A percentile compares a stretch with the other conserved stretches of the same genome.
Conservation (phyloP, 2,797 vertebrate genomes). For the Phalloptychus januarius region DNA sequence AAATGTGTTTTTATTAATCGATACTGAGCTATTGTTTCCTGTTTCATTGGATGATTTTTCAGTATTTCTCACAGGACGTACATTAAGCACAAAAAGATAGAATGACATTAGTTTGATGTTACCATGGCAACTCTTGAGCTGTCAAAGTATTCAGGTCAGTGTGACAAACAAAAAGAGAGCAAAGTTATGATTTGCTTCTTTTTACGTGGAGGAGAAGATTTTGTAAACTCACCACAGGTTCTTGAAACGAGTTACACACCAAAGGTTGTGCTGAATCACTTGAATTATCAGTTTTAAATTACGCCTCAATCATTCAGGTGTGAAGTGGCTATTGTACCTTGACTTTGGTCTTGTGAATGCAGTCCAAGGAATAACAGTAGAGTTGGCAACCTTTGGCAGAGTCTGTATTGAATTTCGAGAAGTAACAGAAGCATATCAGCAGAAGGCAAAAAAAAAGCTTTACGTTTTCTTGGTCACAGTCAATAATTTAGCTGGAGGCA, state of each 20-base stretch:
- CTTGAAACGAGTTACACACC: conserved; percentile 9
- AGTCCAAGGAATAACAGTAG: conserved; percentile 11
- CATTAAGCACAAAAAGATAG: not conserved
- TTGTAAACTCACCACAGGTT: conserved; percentile 23
- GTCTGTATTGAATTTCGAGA: conserved; percentile 33
- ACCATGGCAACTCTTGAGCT: conserved; percentile 9
- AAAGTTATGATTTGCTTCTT: conserved; percentile 7
- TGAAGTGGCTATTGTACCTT: conserved; percentile 11
- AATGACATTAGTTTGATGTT: not conserved
- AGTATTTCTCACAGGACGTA: not conserved
- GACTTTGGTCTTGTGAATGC: conserved; percentile 13
- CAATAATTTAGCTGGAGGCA: not conserved
- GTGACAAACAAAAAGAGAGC: conserved; percentile 11
- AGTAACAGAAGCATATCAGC: conserved; percentile 19
- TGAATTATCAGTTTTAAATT: conserved; percentile 17
- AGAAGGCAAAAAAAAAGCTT: conserved; percentile 16
- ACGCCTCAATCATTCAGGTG: conserved; percentile 4
- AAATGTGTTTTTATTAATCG: not conserved
- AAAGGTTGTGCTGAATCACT: conserved; percentile 14
- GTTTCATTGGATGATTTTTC: not conserved
- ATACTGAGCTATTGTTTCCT: not conserved
- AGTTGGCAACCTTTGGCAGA: conserved; percentile 4
- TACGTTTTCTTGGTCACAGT: not conserved
- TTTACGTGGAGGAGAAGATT: conserved; percentile 10
- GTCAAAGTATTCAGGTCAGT: conserved; percentile 14